Percentiles rank a stretch among this genome's conserved stretches.
These are phyloP conservation scores for Cotesia typhae DNA, from an alignment of 1,140 invertebrate species.

Conservation along the genomic window DNA sequence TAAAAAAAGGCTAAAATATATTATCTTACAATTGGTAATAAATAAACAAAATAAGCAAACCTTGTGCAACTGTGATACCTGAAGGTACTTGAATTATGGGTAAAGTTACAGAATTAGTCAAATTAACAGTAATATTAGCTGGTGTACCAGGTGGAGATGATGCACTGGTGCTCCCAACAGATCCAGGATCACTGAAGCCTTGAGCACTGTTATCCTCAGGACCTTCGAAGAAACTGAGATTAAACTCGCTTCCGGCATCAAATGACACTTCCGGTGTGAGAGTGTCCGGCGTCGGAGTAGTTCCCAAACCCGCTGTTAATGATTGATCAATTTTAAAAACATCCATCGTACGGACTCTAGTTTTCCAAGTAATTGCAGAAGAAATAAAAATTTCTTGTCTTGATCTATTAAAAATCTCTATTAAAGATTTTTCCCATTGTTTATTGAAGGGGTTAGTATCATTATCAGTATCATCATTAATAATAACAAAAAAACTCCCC, in stretches of 20 bases:
- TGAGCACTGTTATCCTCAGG: conserved; percentile 73
- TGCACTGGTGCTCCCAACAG: conserved; percentile 71
- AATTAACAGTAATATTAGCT: conserved; percentile 53
- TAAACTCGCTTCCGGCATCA: conserved; percentile 79
- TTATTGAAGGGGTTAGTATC: too few relatives aligned
- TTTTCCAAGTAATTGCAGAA: neutral
- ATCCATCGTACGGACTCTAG: conserved; percentile 65
- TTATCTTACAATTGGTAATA: neutral
- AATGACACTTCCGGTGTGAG: conserved; percentile 75
- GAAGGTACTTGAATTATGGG: conserved; percentile 60
- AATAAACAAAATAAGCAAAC: conserved; percentile 55
- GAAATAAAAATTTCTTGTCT: neutral
- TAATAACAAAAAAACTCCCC: conserved; percentile 41
- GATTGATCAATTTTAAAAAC: conserved; percentile 73
- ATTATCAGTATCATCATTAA: too few relatives aligned
- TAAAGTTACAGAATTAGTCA: conserved; percentile 52
- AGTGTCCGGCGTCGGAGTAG: conserved; percentile 69
- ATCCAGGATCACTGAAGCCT: conserved; percentile 74
- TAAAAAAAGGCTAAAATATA: neutral
- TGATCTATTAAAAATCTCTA: neutral
- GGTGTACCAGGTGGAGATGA: conserved; percentile 66
- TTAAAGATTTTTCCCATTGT: too few relatives aligned
- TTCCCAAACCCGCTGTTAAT: conserved; percentile 68
- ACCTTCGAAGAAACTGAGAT: conserved; percentile 80
- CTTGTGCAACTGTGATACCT: conserved; percentile 64